Conservation (phyloP, 2,113 vertebrate genomes). For the Agelaius tricolor region DNA sequence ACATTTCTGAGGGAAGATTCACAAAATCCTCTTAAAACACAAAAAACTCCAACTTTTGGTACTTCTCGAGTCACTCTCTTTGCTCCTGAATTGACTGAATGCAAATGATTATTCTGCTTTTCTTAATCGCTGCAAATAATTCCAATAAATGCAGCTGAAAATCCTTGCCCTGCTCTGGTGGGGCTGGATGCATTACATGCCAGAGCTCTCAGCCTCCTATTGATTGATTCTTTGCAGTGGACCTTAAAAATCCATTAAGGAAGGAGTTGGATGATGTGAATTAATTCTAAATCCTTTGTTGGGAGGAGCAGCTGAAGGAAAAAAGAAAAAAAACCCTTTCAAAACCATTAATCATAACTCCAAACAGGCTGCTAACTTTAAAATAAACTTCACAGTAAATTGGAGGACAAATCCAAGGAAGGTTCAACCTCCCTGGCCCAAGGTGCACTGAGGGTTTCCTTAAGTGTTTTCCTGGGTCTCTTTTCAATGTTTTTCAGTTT, state of each 20-base stretch:
- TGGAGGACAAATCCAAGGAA: constrained; percentile 10
- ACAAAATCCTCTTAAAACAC: background rate
- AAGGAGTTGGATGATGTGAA: constrained; percentile 64
- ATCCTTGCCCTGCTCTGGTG: background rate
- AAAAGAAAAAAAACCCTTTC: constrained; percentile 39
- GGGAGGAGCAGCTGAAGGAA: background rate
- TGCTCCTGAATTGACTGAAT: background rate
- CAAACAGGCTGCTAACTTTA: constrained; percentile 49
- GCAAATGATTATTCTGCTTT: background rate
- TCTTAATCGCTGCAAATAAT: background rate
- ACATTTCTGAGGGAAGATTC: background rate
- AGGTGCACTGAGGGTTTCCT: background rate
- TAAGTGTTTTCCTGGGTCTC: background rate
- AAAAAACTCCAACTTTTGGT: background rate
- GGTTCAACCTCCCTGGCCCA: background rate
- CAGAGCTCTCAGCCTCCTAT: constrained; percentile 7
- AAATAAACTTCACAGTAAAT: constrained; percentile 49
- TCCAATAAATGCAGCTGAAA: background rate
- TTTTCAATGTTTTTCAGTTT: background rate
- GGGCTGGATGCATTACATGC: background rate
- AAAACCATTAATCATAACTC: constrained; percentile 66
- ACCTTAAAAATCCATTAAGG: constrained; percentile 71
- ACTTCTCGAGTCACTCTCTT: background rate
- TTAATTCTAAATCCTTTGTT: constrained; percentile 70
- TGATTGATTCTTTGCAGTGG: constrained; percentile 70